Evolutionary conservation across 2,113 vertebrate species (phyloP).

Genomic region (Phrynosoma blainvillii): DNA sequence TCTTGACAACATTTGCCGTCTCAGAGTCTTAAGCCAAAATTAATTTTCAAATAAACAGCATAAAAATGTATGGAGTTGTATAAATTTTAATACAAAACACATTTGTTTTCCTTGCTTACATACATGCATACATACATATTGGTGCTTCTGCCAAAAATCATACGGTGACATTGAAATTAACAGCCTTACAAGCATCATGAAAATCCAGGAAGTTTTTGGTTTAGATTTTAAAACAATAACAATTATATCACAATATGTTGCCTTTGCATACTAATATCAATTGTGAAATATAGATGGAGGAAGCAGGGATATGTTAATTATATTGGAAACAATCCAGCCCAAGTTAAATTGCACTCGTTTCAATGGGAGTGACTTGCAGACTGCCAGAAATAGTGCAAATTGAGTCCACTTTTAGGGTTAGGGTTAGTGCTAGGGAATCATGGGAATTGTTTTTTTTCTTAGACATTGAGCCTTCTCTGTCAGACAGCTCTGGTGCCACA

Average conservation of each 20-base stretch:
- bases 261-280: slow-evolving; percentile 42
- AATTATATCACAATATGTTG: slow-evolving; percentile 13
- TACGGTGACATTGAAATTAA: slow-evolving; percentile 85
- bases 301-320: slow-evolving; percentile 59
- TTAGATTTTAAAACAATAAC: slow-evolving; percentile 68
- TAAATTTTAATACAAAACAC: slow-evolving; percentile 89
- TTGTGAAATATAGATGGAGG: slow-evolving; percentile 41
- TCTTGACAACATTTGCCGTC: slow-evolving; percentile 89
- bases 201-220: slow-evolving; percentile 82
- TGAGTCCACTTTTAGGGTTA: too few species aligned
- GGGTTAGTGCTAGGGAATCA: too few species aligned
- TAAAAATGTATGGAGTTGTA: slow-evolving; percentile 90
- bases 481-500: too few species aligned
- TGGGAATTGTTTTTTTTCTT: too few species aligned
- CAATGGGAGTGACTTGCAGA: neutral
- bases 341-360: neutral
- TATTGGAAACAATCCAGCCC: slow-evolving; percentile 22
- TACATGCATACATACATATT: slow-evolving; percentile 78
- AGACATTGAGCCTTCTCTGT: too few species aligned
- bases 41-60: slow-evolving; percentile 91
- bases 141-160: slow-evolving; percentile 84
- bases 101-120: slow-evolving; percentile 85
- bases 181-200: slow-evolving; percentile 77
- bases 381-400: too few species aligned
- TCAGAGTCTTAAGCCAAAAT: slow-evolving; percentile 87